Evolutionary conservation across 1,140 invertebrate species (phyloP).

Genomic region (Heliconius eleuchia): DNA sequence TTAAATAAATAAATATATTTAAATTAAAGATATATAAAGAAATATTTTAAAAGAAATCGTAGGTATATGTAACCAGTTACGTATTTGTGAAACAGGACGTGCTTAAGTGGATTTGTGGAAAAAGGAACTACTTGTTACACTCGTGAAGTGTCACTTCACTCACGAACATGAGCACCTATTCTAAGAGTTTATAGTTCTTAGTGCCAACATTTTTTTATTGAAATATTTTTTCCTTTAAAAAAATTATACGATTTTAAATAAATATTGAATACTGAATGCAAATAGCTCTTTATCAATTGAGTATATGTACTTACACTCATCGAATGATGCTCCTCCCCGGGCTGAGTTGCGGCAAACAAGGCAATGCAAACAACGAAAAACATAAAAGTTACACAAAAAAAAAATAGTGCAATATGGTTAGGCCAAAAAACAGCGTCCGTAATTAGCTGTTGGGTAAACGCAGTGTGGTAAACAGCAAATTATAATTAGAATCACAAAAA

Average conservation of each 20-base stretch:
- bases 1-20: too few relatives aligned
- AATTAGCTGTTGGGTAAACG: constrained; percentile 19
- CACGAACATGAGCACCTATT: not conserved
- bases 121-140: constrained; percentile 9
- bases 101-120: constrained; percentile 21
- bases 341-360: constrained; percentile 71
- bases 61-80: not conserved
- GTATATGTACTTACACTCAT: constrained; percentile 76
- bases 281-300: not conserved
- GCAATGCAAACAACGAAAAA: constrained; percentile 70
- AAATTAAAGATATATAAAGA: not conserved
- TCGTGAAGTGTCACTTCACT: not conserved
- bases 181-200: not conserved
- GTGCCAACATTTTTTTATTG: not conserved
- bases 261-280: not conserved
- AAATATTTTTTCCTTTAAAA: not conserved
- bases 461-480: constrained; percentile 19
- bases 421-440: constrained; percentile 37
- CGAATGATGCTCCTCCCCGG: constrained; percentile 81
- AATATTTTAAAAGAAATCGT: not conserved
- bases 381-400: constrained; percentile 65
- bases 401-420: constrained; percentile 42
- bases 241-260: not conserved
- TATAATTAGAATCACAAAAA: constrained; percentile 7
- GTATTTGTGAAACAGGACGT: constrained; percentile 15